phyloP scores from a whole-genome alignment of 2,888 invertebrate genomes.

The Suillia variegata region DNA sequence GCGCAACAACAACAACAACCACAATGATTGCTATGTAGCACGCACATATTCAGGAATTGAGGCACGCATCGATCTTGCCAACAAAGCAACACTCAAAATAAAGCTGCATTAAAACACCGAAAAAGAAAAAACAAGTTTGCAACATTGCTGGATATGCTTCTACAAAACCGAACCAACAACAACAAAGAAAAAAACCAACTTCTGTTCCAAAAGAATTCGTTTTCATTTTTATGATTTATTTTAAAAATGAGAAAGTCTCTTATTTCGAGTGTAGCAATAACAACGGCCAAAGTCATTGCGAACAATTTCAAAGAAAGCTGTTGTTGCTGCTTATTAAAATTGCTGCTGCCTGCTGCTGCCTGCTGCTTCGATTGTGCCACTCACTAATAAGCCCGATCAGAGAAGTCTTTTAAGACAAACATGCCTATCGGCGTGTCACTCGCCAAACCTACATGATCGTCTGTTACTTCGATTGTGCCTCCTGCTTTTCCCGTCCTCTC shows the following conservation, averaged over 20 bases:
- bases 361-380: slow-evolving; percentile 13
- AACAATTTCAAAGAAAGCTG: slow-evolving; percentile 10
- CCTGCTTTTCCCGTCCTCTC: slow-evolving; percentile 25
- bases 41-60: slow-evolving; percentile 29
- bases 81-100: no score
- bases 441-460: slow-evolving; percentile 19
- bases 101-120: no score
- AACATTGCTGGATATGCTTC: no score
- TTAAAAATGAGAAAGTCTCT: no score
- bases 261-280: no score
- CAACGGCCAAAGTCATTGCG: slow-evolving; percentile 6
- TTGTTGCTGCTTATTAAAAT: slow-evolving; percentile 35
- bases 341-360: slow-evolving; percentile 17
- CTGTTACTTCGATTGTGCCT: slow-evolving; percentile 15
- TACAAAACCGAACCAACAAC: neutral
- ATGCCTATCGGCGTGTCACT: slow-evolving; percentile 57
- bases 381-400: slow-evolving; percentile 59
- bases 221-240: no score
- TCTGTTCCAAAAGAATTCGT: no score
- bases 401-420: slow-evolving; percentile 59
- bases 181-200: no score
- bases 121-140: no score
- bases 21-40: slow-evolving; percentile 39
- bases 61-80: neutral
- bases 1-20: slow-evolving; percentile 13